Percentiles rank a stretch among this genome's conserved stretches.
phyloP scores from a whole-genome alignment of 2,113 vertebrate genomes.

The Dascyllus trimaculatus region DNA sequence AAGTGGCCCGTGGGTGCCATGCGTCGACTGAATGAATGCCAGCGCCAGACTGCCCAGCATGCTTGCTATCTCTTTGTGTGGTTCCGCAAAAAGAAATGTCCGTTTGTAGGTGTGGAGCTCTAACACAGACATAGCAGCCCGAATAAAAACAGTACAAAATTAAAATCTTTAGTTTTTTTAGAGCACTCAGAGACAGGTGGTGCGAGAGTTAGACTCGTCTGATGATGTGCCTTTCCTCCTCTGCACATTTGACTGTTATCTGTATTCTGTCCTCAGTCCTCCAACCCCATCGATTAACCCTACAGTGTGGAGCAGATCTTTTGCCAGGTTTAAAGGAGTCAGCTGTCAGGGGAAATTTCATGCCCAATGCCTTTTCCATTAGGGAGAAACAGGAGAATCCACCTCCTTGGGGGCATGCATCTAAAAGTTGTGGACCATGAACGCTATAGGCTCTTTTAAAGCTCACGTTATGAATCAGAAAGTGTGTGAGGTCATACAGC shows the following conservation, averaged over 20 bases:
- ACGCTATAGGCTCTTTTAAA: constrained; percentile 42
- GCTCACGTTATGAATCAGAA: constrained; percentile 48
- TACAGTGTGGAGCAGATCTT: constrained; percentile 57
- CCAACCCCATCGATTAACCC: constrained; percentile 64
- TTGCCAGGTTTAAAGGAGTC: constrained; percentile 58
- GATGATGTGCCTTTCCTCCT: constrained; percentile 4
- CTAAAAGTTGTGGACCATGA: constrained; percentile 46
- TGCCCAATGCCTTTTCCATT: constrained; percentile 75
- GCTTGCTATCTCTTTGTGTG: neutral
- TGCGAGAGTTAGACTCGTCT: neutral
- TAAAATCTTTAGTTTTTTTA: neutral
- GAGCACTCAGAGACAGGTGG: neutral
- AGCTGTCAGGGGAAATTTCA: constrained; percentile 77
- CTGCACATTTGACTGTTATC: constrained; percentile 39
- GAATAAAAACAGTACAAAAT: neutral
- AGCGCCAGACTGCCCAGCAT: constrained; percentile 8
- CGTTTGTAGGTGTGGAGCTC: constrained; percentile 1
- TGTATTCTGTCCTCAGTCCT: constrained; percentile 50
- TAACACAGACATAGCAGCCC: neutral
- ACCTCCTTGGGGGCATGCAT: constrained; percentile 33
- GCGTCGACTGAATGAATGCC: constrained; percentile 26
- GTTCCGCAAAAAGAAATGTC: constrained; percentile 10
- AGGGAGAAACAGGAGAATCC: constrained; percentile 64
- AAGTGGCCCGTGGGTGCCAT: constrained; percentile 23
- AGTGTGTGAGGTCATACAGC: constrained; percentile 11